Conservation (phyloP, 2,113 vertebrate genomes). For the Cheirogaleus medius region DNA sequence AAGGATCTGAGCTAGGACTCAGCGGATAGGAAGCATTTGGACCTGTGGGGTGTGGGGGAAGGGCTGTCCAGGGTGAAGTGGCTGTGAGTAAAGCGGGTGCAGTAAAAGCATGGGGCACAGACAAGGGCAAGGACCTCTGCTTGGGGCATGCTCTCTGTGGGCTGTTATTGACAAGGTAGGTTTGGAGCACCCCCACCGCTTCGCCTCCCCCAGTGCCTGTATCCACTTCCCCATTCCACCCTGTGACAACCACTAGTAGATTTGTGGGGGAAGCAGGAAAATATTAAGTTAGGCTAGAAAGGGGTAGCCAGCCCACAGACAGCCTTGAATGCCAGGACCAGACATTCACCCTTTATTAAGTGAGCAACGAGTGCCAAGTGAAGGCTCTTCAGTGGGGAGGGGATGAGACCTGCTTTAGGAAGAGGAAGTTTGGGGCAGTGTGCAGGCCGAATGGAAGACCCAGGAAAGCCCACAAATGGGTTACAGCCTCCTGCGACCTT, state of each 20-base stretch:
- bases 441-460: neutral
- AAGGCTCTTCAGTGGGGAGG: neutral
- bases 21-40: neutral
- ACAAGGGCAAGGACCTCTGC: neutral
- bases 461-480: neutral
- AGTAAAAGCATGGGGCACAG: fast-evolving
- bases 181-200: neutral
- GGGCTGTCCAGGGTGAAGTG: neutral
- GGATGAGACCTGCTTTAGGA: neutral
- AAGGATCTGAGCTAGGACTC: neutral
- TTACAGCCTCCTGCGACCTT: neutral
- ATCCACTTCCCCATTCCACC: neutral
- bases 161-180: neutral
- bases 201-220: fast-evolving
- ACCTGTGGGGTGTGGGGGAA: neutral
- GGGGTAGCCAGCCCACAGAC: neutral
- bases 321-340: neutral
- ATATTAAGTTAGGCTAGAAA: neutral
- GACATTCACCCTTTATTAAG: neutral
- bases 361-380: neutral
- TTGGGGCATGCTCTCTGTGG: neutral
- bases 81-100: neutral
- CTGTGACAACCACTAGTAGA: neutral
- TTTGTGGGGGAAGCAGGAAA: neutral
- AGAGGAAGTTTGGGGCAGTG: neutral